Evolutionary conservation across 1,140 invertebrate genomes (phyloP), one percentile per base, ranked within the genome.

Genomic region (Oedothorax gibbosus): DNA sequence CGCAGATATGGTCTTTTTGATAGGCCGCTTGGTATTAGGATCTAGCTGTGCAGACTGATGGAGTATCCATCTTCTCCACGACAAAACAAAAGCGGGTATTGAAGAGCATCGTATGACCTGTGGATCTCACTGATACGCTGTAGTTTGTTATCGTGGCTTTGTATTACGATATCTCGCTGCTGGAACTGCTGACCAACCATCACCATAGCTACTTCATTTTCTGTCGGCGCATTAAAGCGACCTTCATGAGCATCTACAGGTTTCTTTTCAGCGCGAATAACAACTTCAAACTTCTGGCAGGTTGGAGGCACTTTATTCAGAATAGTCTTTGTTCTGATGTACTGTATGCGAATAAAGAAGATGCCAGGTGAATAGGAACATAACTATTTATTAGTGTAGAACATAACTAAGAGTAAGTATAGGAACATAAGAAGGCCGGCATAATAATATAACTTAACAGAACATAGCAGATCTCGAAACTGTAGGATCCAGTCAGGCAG

Each of bases 71-170:
- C 89, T 87, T 91, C 88, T 50, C 91, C 91, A 87, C 90, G 78
- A 87, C 89, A 90, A 88, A 91, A 92, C 51, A 92, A 87, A 7
- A 91, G 78, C 50, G 90, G 90, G 89, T 92, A 92, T 88, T 92
- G 91, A 60, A 92, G 87, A 14, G 89, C 88, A 88, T 91, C 90
- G 86, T 91, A 91, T 53, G 87, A 88, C 12, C 89, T 87, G 87
- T 92, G 91, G 84, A 89, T 90, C 87, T 91, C 91, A 14, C 81
- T 82, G 68, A 92, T 88, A 86, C 88, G 87, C 76, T 90, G 86
- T 21, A 91, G 12, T 7, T 71, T 14, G 62, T 76, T 53, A 72
- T 86, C 66, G 10, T 75, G 50, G 10, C 15, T 35, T 21, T 84
- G 50, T n/a, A 87, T 15, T 10, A 87, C 73, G 68, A 87, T 86